Evolutionary conservation across 2,888 invertebrate species (phyloP), one percentile per base, ranked within the genome.

Genomic region (Mesoligia furuncula): DNA sequence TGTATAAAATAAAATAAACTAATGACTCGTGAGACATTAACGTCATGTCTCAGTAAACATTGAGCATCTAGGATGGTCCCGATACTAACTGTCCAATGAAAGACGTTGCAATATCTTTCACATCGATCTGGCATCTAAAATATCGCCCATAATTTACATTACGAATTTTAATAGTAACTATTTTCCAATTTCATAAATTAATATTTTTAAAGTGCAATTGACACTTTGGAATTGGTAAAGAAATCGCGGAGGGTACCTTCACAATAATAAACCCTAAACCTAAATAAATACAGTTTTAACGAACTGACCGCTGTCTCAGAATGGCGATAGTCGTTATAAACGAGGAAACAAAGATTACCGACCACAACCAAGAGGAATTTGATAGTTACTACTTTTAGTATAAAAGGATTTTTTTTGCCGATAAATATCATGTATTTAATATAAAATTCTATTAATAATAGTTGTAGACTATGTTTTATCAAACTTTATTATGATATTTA

Each of bases 241-340:
- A 73, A 84, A 86, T 87, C 83, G 88, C 90, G 90, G 90, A 90
- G 89, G 90, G 90, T 85, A 83, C 84, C 85, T 88, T 86, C 80
- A 89, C 85, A 88, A 85, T 82, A 85, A 86, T 81, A 83, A 89
- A 88, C 81, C 81, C 88, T 87, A 87, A 74, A 81, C 78, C 88
- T 90, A 90, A 90, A 90, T 90, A 90, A 90, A 90, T 89, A 90
- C 86, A 80, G 79, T 79, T 64, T 64, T 68, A 81, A 86, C 87
- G 84, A 86, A 68, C 77, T 77, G 70, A 84, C 80, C 85, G 81
- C 85, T 75, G 76, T 84, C 69, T 86, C 74, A 82, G 80, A 77
- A 77, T 81, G 76, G 80, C 85, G 84, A 72, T 71, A 72, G 61
- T 84, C 89, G 87, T 85, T 80, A 77, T 64, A 75, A 83, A 89